Evolutionary conservation across 2,888 invertebrate species (phyloP).

Genomic region (Zootermopsis nevadensis): DNA sequence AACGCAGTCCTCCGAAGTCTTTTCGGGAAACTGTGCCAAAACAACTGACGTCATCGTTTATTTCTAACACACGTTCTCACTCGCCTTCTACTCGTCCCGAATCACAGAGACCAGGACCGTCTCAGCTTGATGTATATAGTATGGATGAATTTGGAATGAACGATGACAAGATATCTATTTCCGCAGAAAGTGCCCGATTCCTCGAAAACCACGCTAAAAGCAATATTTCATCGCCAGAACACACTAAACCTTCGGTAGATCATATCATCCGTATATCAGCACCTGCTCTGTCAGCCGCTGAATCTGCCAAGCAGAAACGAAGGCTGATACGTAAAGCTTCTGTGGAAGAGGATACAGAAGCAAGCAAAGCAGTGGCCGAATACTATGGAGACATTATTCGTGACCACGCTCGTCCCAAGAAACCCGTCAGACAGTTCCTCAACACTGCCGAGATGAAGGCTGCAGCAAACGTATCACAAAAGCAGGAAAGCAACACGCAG

Average conservation of each 20-base stretch:
- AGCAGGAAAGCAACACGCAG: too few species aligned
- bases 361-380: conserved; percentile 77
- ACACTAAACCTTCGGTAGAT: not conserved
- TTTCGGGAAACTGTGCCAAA: not conserved
- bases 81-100: conserved; percentile 56
- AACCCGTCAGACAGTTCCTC: conserved; percentile 68
- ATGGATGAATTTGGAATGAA: not conserved
- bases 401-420: conserved; percentile 74
- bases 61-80: conserved; percentile 60
- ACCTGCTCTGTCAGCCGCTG: conserved; percentile 53
- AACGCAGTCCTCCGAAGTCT: conserved; percentile 23
- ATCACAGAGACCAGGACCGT: not conserved
- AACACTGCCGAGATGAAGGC: conserved; percentile 73
- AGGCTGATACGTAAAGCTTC: conserved; percentile 58
- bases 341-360: conserved; percentile 68
- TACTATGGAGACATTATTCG: conserved; percentile 84
- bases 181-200: not conserved
- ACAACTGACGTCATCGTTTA: not conserved
- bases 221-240: not conserved
- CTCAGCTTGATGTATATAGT: not conserved
- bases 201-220: not conserved
- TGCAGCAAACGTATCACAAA: conserved; percentile 60
- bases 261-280: not conserved
- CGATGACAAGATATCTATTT: not conserved
- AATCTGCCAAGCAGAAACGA: conserved; percentile 60